These are phyloP conservation scores for Corythornis madagascariensis DNA, from an alignment of 2,113 vertebrate species.

Conservation along the genomic window DNA sequence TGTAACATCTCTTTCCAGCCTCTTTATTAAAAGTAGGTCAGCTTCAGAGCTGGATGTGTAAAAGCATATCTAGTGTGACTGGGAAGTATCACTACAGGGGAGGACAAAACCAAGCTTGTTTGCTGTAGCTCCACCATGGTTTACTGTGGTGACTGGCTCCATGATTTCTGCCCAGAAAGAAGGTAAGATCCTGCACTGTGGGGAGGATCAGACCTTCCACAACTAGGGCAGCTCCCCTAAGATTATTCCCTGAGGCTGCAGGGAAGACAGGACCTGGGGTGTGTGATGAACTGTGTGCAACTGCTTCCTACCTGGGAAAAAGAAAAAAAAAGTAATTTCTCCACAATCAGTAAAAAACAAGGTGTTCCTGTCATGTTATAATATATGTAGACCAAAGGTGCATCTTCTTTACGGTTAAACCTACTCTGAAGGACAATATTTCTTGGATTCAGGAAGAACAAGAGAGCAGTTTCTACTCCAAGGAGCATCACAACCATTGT, in stretches of 20 bases:
- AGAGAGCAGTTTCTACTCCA: background rate
- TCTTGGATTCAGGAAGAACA: background rate
- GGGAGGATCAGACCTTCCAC: background rate
- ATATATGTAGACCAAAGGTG: background rate
- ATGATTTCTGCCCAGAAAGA: background rate
- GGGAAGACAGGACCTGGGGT: background rate
- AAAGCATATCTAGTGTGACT: background rate
- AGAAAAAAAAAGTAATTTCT: background rate
- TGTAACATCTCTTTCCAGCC: background rate
- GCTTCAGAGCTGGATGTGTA: background rate
- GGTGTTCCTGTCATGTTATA: background rate
- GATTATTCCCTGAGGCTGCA: no score
- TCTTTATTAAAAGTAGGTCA: background rate
- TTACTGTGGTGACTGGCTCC: background rate
- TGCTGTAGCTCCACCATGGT: background rate
- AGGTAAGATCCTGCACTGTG: background rate
- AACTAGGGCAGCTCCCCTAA: background rate
- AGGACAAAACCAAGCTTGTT: background rate
- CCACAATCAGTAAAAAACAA: background rate
- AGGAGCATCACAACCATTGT: rapidly evolving
- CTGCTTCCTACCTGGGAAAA: background rate
- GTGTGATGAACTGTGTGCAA: no score
- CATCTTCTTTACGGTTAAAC: background rate
- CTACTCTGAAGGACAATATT: background rate
- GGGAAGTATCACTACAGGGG: background rate